These are phyloP conservation scores for Dunckerocampus dactyliophorus DNA, from an alignment of 2,113 vertebrate species.

Conservation along the genomic window DNA sequence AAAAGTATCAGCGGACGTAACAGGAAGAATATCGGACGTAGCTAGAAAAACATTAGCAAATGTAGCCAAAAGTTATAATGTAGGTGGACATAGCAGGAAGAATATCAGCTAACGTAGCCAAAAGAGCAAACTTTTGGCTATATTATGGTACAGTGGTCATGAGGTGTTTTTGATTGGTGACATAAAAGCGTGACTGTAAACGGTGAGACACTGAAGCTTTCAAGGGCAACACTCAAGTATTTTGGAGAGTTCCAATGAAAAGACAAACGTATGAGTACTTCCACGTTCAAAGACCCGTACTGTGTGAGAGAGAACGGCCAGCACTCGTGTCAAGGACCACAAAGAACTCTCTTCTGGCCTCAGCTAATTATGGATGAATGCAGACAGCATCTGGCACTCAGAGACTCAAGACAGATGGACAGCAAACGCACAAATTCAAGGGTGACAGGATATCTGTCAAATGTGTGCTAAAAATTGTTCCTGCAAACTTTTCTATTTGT, in stretches of 20 bases:
- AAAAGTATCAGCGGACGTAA: too few relatives aligned
- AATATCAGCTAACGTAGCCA: too few relatives aligned
- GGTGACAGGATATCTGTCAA: not conserved
- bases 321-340: slow-evolving; percentile 38
- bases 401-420: slow-evolving; percentile 39
- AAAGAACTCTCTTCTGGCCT: slow-evolving; percentile 38
- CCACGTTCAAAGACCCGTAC: slow-evolving; percentile 28
- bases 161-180: not conserved
- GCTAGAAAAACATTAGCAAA: too few relatives aligned
- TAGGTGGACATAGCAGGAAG: too few relatives aligned
- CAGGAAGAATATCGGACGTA: too few relatives aligned
- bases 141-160: too few relatives aligned
- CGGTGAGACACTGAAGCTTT: slow-evolving; percentile 8
- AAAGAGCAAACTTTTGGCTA: too few relatives aligned
- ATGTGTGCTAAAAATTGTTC: too few relatives aligned
- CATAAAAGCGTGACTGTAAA: not conserved
- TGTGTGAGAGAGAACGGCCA: slow-evolving; percentile 33
- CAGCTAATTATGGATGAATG: slow-evolving; percentile 15
- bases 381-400: slow-evolving; percentile 45
- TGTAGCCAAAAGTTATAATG: too few relatives aligned
- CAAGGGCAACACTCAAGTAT: slow-evolving; percentile 11
- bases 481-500: too few relatives aligned
- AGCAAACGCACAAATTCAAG: slow-evolving; percentile 10
- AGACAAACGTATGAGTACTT: slow-evolving; percentile 24
- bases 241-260: slow-evolving; percentile 29